phyloP scores from a whole-genome alignment of 2,888 invertebrate genomes.

The Apomyelois bistriatella region DNA sequence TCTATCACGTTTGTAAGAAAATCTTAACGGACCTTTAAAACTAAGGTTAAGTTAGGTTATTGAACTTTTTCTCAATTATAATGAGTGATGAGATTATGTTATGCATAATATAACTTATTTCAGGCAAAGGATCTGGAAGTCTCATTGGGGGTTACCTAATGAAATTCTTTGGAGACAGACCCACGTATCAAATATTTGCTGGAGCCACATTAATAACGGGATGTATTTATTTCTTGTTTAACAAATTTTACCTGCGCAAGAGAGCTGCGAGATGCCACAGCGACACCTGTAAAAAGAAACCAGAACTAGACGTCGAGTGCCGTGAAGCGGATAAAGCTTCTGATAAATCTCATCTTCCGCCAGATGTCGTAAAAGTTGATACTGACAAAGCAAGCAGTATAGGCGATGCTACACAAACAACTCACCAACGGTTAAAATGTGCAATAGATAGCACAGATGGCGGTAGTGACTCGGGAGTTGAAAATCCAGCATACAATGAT shows the following conservation, averaged over 20 bases:
- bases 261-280: conserved; percentile 73
- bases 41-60: too few relatives aligned
- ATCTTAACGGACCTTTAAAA: too few relatives aligned
- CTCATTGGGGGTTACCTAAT: conserved; percentile 87
- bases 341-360: conserved; percentile 33
- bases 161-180: conserved; percentile 85
- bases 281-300: conserved; percentile 80
- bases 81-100: too few relatives aligned
- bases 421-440: conserved; percentile 37
- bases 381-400: conserved; percentile 26
- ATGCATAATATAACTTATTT: conserved; percentile 19
- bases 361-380: conserved; percentile 51
- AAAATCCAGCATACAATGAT: conserved; percentile 66
- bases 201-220: conserved; percentile 82
- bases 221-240: conserved; percentile 84
- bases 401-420: conserved; percentile 22
- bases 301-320: conserved; percentile 53
- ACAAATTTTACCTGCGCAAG: conserved; percentile 82
- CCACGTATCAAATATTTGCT: conserved; percentile 86
- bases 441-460: conserved; percentile 60
- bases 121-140: conserved; percentile 88
- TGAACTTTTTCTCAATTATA: too few relatives aligned
- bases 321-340: conserved; percentile 39
- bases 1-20: too few relatives aligned
- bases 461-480: conserved; percentile 70